A percentile compares a stretch with the other conserved stretches of the same genome.
Evolutionary conservation across 2,888 invertebrate species (phyloP).

Genomic region (Leptinotarsa peninsularis): DNA sequence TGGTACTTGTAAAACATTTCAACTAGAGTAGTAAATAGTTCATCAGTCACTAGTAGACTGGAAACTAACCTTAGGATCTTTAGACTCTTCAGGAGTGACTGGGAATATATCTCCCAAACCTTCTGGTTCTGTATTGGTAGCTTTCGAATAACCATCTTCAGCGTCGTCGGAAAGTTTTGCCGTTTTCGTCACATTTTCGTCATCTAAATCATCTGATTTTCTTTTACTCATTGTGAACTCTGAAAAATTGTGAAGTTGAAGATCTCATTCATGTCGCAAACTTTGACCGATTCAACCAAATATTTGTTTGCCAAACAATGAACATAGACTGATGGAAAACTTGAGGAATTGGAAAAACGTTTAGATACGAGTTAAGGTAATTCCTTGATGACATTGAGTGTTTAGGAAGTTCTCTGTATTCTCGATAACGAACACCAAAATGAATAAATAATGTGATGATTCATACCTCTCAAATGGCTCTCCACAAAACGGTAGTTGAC

Average conservation of each 20-base stretch:
- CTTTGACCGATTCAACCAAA: neutral
- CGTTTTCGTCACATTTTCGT: constrained; percentile 16
- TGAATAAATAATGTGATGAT: too few relatives aligned
- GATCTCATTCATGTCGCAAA: neutral
- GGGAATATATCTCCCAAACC: constrained; percentile 26
- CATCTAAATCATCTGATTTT: constrained; percentile 28
- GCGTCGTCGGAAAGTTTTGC: constrained; percentile 13
- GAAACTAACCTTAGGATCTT: constrained; percentile 34
- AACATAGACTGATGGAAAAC: neutral
- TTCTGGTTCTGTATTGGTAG: constrained; percentile 35
- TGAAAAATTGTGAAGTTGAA: neutral
- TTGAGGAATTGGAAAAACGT: neutral
- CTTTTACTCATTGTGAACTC: constrained; percentile 36
- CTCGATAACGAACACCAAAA: too few relatives aligned
- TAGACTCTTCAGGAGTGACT: constrained; percentile 2
- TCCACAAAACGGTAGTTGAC: too few relatives aligned
- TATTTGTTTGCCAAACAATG: neutral
- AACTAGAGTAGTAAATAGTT: too few relatives aligned
- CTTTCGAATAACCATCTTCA: constrained; percentile 27
- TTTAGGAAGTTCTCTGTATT: too few relatives aligned
- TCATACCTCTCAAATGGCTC: too few relatives aligned
- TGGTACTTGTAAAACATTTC: neutral
- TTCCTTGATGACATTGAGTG: too few relatives aligned
- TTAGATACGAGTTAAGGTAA: too few relatives aligned
- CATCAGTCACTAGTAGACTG: neutral